A percentile compares a stretch with the other conserved stretches of the same genome.
These are phyloP conservation scores for Caradrina kadenii DNA, from an alignment of 2,888 invertebrate species.

Conservation along the genomic window DNA sequence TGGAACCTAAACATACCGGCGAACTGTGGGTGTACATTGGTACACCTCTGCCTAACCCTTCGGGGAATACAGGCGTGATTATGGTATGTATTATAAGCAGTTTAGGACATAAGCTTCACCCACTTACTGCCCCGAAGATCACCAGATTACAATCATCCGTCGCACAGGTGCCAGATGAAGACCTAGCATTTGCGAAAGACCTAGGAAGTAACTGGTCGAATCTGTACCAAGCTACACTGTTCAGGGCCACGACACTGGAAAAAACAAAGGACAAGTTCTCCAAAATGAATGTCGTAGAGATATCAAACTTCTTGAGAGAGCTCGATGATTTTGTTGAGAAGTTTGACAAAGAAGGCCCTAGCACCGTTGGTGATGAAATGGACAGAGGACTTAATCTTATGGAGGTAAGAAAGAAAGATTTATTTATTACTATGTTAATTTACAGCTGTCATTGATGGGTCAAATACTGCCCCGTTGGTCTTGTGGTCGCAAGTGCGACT, in stretches of 20 bases:
- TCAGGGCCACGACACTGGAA: conserved; percentile 92
- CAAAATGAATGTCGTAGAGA: conserved; percentile 94
- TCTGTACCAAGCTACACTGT: conserved; percentile 92
- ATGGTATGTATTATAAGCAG: no score
- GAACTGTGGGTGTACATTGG: no score
- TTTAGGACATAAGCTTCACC: no score
- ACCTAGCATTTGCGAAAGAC: conserved; percentile 90
- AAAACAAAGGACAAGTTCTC: conserved; percentile 97
- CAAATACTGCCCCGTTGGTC: no score
- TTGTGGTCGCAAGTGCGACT: no score
- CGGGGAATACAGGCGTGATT: no score
- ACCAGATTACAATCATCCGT: not conserved
- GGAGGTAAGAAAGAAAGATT: conserved; percentile 85
- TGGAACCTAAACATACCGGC: no score
- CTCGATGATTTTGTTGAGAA: conserved; percentile 93
- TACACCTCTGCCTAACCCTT: no score
- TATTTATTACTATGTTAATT: no score
- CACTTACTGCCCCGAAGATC: not conserved
- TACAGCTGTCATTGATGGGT: no score
- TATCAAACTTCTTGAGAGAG: conserved; percentile 92
- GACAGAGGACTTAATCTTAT: conserved; percentile 93
- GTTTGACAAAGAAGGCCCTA: conserved; percentile 95
- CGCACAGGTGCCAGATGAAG: conserved; percentile 86
- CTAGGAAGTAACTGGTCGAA: conserved; percentile 93
- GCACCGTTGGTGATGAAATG: conserved; percentile 94